These are phyloP conservation scores for Heliconius sara DNA, from an alignment of 2,888 invertebrate genomes.

Conservation along the genomic window DNA sequence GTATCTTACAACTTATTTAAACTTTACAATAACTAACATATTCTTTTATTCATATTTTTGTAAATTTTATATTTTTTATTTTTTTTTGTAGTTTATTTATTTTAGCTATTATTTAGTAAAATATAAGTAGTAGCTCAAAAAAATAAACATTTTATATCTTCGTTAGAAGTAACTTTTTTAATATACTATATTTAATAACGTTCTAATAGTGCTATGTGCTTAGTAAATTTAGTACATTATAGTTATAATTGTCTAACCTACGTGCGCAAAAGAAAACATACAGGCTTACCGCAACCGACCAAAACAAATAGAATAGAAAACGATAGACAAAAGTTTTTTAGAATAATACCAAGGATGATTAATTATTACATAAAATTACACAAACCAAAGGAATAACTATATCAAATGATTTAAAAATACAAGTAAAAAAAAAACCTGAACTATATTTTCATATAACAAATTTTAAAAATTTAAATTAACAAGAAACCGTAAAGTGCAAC, in stretches of 20 bases:
- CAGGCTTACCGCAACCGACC: not conserved
- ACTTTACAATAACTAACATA: conserved; percentile 19
- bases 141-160: conserved; percentile 22
- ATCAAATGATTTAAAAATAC: not conserved
- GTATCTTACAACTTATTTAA: conserved; percentile 14
- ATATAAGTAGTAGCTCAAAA: conserved; percentile 18
- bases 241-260: not conserved
- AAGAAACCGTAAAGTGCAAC: not conserved
- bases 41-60: conserved; percentile 20
- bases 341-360: not conserved
- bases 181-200: not conserved
- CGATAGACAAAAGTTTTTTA: not conserved
- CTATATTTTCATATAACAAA: no score
- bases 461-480: not conserved
- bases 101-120: conserved; percentile 24
- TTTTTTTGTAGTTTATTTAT: conserved; percentile 21
- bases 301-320: not conserved
- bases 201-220: conserved; percentile 3
- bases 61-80: not conserved
- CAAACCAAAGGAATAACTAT: not conserved
- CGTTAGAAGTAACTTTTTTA: conserved; percentile 14
- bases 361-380: not conserved
- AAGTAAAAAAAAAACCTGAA: not conserved
- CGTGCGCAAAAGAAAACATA: not conserved
- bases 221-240: conserved; percentile 5